Base-by-base conservation (phyloP, 2,888 invertebrate species). In the Chironomus riparius region DNA sequence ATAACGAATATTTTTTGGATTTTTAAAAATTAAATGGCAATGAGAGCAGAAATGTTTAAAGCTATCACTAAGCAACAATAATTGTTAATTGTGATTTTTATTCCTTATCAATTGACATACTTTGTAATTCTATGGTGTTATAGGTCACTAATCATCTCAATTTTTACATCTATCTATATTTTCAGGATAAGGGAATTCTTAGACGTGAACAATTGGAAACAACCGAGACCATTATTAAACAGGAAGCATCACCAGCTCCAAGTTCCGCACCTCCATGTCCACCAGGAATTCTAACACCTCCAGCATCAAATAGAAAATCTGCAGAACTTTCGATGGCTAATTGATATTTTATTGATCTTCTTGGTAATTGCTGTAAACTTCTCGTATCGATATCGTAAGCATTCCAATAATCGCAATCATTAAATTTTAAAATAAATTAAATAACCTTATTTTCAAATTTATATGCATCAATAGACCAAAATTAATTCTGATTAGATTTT, bases 301-400 rank as follows among this genome's bases (percentile, higher is more conserved):
- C 84, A 65, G 81, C 83, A 76, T 84, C 84, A 78, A 83, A 82
- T 81, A 82, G 83, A 77, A 84, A 84, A 78, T 81, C 83, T 6
- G 77, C 82, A 61, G 81, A 80, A 76, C 28, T 74, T 70, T 38
- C 38, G 79, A 80, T 77, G n/a, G 15, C 56, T 15, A 65, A 21
- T 12, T 65, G 65, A 65, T 13, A 65, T 24, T 56, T 56, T 18
- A 56, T 18, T 56, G 56, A 18, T 18, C 56, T 38, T 38, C 38
- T 18, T 56, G 7, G n/a, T 56, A 56, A 18, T 18, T 18, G 18
- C 56, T 18, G n/a, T 56, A 18, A 4, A 5, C 7, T 56, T 56
- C 15, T 56, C 18, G 4, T 56, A 56, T 56, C n/a, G 56, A 56
- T 15, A 38, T 38, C 38, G 56, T 5, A 56, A 56, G 56, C 56